These are phyloP conservation scores for Aspiorhynchus laticeps DNA, from an alignment of 2,113 vertebrate species.

Conservation along the genomic window DNA sequence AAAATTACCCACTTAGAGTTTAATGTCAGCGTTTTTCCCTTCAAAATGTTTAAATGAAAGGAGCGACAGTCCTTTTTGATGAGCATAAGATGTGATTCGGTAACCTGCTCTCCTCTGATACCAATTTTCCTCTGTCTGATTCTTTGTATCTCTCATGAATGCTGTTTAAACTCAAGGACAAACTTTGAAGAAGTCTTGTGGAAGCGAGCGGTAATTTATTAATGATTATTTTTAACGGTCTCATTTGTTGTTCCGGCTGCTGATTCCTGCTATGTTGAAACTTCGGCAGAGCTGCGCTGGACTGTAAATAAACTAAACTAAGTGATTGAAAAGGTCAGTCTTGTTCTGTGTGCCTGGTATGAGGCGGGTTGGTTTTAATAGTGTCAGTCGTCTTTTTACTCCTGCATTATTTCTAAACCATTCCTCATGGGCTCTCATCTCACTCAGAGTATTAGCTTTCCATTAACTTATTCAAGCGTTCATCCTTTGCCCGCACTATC, in stretches of 20 bases:
- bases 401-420: slow-evolving; percentile 11
- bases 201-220: background rate
- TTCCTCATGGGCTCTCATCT: background rate
- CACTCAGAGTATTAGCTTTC: slow-evolving; percentile 2
- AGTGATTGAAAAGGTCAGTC: slow-evolving; percentile 15
- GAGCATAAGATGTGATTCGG: background rate
- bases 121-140: background rate
- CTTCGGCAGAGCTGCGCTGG: background rate
- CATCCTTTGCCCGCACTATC: background rate
- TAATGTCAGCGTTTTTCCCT: slow-evolving; percentile 22
- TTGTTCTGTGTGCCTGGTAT: background rate
- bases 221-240: slow-evolving; percentile 1
- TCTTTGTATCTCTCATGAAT: background rate
- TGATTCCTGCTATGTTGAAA: background rate
- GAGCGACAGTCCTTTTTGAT: background rate
- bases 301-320: slow-evolving; percentile 14
- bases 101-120: background rate
- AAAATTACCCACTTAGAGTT: slow-evolving; percentile 27
- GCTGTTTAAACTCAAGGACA: slow-evolving; percentile 1
- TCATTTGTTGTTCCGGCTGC: background rate
- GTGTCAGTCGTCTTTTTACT: background rate
- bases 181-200: background rate
- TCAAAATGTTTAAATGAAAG: slow-evolving; percentile 9
- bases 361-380: background rate
- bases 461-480: slow-evolving; percentile 7